Percentiles rank a stretch among this genome's conserved stretches.
phyloP scores from a whole-genome alignment of 2,113 vertebrate species.

The Gallinago jamesoni region DNA sequence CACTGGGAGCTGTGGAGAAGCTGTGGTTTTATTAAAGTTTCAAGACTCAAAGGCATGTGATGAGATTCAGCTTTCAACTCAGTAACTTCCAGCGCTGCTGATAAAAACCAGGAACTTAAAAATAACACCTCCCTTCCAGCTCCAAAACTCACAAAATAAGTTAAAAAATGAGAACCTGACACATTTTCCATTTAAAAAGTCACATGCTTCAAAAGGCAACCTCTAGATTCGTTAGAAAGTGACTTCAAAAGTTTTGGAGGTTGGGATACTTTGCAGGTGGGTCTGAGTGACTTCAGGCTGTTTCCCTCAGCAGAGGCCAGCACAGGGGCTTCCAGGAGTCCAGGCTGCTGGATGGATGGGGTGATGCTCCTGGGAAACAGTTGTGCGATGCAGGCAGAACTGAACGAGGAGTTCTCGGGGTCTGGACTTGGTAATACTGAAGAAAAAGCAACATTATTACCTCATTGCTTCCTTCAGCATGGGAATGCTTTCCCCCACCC shows the following conservation, averaged over 20 bases:
- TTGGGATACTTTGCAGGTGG: neutral
- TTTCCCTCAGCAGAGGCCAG: neutral
- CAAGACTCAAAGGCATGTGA: neutral
- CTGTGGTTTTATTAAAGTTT: constrained; percentile 5
- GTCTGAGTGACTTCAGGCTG: neutral
- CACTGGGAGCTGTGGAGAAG: neutral
- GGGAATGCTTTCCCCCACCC: neutral
- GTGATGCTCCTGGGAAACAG: neutral
- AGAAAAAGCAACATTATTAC: neutral
- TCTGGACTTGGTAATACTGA: neutral
- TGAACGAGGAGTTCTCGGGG: neutral
- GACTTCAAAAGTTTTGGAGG: neutral
- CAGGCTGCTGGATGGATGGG: neutral
- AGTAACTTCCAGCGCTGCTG: neutral
- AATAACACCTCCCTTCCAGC: constrained; percentile 45
- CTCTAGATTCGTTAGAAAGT: neutral
- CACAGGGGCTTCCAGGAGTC: neutral
- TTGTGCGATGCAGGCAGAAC: neutral
- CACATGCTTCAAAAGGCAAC: neutral
- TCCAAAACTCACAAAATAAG: neutral
- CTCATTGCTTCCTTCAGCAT: neutral
- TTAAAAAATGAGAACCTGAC: neutral
- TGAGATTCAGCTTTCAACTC: constrained; percentile 26
- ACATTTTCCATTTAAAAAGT: neutral
- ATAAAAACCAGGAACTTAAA: neutral